These are phyloP conservation scores for Pachycephala philippinensis DNA, from an alignment of 2,113 vertebrate species.

Conservation along the genomic window DNA sequence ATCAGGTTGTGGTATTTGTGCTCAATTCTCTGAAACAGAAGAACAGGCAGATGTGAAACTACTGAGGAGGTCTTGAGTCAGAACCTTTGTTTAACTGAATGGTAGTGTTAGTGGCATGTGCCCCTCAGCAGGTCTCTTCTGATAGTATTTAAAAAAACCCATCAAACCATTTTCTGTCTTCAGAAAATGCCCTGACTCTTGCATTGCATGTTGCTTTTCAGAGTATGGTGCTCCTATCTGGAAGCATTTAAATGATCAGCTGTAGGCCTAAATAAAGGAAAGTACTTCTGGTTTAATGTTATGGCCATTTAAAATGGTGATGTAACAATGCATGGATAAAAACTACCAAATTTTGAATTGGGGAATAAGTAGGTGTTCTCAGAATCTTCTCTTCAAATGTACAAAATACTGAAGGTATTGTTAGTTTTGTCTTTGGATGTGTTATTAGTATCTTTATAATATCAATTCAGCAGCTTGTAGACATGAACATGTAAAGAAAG, in stretches of 20 bases:
- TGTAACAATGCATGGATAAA: neutral
- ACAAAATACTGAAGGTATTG: neutral
- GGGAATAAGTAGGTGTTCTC: neutral
- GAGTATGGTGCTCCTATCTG: neutral
- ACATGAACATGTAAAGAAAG: neutral
- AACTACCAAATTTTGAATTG: neutral
- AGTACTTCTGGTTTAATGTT: neutral
- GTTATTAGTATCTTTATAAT: neutral
- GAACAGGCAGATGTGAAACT: neutral
- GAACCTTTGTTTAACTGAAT: neutral
- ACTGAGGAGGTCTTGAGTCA: neutral
- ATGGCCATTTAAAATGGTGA: neutral
- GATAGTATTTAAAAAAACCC: neutral
- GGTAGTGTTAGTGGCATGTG: neutral
- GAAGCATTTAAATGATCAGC: neutral
- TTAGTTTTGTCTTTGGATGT: neutral
- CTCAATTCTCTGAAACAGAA: neutral
- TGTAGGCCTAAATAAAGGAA: neutral
- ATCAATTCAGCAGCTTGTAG: neutral
- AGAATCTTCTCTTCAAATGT: neutral
- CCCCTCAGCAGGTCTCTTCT: neutral
- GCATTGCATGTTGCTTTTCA: neutral
- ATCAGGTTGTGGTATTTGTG: neutral
- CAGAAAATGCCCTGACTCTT: neutral
- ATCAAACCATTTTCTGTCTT: neutral